A percentile compares a stretch with the other conserved stretches of the same genome.
These are phyloP conservation scores for Psophia crepitans DNA, from an alignment of 2,113 vertebrate species.

Conservation along the genomic window DNA sequence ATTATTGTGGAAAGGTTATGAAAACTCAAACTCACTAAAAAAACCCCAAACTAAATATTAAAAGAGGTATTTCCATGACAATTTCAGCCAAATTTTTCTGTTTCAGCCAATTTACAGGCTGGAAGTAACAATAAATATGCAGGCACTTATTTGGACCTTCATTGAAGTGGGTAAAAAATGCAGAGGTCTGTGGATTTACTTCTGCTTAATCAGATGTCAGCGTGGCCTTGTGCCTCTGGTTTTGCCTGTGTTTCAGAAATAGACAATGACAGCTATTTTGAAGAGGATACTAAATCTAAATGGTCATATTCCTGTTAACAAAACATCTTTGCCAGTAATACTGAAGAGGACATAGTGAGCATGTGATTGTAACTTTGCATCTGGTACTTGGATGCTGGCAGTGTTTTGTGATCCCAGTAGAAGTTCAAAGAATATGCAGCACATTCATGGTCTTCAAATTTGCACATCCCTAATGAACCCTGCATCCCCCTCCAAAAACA, in stretches of 20 bases:
- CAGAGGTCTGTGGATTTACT: background rate
- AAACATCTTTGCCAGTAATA: background rate
- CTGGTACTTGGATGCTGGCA: background rate
- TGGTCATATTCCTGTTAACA: background rate
- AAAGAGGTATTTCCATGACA: background rate
- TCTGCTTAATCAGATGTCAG: background rate
- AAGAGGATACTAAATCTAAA: background rate
- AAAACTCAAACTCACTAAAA: background rate
- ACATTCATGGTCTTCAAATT: background rate
- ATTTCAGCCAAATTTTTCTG: background rate
- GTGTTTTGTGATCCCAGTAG: background rate
- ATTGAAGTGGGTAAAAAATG: background rate
- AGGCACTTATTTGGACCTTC: background rate
- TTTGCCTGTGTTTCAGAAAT: background rate
- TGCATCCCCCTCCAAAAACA: background rate
- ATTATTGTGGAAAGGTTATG: background rate
- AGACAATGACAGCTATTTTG: background rate
- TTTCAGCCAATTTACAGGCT: background rate
- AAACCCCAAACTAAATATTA: background rate
- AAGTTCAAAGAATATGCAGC: background rate
- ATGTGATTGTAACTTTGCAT: background rate
- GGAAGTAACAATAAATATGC: background rate
- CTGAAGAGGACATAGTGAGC: background rate
- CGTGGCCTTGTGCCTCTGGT: background rate
- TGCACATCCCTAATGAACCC: background rate